phyloP scores from a whole-genome alignment of 2,888 invertebrate genomes.

The Folsomia candida region DNA sequence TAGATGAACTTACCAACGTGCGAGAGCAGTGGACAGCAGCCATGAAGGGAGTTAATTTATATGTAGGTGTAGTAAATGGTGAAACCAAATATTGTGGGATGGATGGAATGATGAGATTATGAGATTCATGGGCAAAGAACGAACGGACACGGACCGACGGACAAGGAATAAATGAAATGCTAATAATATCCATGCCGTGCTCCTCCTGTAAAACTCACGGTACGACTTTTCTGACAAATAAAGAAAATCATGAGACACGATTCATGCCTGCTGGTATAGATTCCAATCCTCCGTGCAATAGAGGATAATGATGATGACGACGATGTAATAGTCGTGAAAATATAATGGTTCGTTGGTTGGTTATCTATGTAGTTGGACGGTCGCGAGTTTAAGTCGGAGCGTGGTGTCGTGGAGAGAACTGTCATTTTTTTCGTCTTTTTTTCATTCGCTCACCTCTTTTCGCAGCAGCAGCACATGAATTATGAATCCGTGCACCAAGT shows the following conservation, averaged over 20 bases:
- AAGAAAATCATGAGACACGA: conserved; percentile 14
- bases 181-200: conserved; percentile 22
- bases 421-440: neutral
- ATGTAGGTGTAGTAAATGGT: too few relatives aligned
- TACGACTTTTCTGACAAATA: neutral
- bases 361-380: neutral
- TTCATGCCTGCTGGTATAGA: neutral
- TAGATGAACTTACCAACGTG: too few relatives aligned
- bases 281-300: too few relatives aligned
- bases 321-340: neutral
- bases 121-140: neutral
- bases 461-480: neutral
- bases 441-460: neutral
- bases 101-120: neutral
- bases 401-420: neutral
- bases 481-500: neutral
- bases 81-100: neutral
- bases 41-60: too few relatives aligned
- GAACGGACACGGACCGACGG: conserved; percentile 19
- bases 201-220: neutral
- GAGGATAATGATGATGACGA: neutral
- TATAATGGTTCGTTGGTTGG: neutral
- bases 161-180: conserved; percentile 21
- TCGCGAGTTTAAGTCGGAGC: neutral
- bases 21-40: too few relatives aligned